Base-by-base conservation (phyloP, 23 tunicate species). In the Botrylloides violaceus region DNA sequence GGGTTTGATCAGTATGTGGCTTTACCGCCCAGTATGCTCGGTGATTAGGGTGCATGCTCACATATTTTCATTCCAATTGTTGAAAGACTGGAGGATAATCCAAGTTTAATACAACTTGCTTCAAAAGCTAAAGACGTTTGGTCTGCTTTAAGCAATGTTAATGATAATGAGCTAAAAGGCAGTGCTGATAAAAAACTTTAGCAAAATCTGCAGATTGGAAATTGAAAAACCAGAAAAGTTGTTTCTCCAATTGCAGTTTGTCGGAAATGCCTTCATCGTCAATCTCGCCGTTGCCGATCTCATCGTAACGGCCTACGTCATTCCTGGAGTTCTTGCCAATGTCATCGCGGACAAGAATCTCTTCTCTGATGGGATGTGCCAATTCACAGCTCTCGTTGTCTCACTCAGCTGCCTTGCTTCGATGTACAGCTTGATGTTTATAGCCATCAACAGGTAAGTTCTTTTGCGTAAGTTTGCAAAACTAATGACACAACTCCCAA, bases 211-310 rank as follows among this genome's bases (percentile, higher is more conserved):
- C n/a, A n/a, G n/a, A n/a, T n/a, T n/a, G n/a, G n/a, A n/a, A n/a
- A n/a, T n/a, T n/a, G n/a, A n/a, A n/a, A n/a, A n/a, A n/a, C n/a
- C n/a, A n/a, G n/a, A n/a, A n/a, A n/a, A n/a, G n/a, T n/a, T n/a
- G n/a, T n/a, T n/a, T n/a, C n/a, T n/a, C n/a, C n/a, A n/a, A n/a
- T 68, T 68, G 0, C 47, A 68, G 74, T 68, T 68, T 1, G 58
- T 68, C 58, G 74, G 74, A 38, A 68, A 68, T 28, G 56, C 74
- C 15, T 68, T 68, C 74, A 68, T 68, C 58, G 74, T 68, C 21
- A 68, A 68, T 26, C 74, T 68, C 23, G 58, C 74, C 43, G 74
- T 68, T 19, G 74, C 74, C 57, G 74, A 68, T 38, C 47, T 68
- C 43, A 68, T 68, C 23, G 74, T 68, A 26, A 68, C 74, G 19